phyloP scores from a whole-genome alignment of 2,797 vertebrate species.

The Tauraco hartlaubi region DNA sequence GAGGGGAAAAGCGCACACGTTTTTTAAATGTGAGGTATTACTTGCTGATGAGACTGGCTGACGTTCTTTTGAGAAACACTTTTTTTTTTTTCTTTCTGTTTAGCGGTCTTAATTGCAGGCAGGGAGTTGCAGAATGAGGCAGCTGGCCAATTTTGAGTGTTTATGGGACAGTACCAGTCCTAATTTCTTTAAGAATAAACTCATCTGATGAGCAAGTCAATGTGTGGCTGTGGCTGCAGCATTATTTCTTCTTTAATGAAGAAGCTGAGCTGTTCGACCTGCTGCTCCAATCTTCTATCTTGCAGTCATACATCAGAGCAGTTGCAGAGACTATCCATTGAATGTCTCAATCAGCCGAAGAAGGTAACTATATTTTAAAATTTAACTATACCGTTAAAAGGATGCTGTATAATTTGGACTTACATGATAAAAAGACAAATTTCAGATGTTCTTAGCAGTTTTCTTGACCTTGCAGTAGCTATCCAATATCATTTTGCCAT shows the following conservation, averaged over 20 bases:
- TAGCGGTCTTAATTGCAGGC: constrained; percentile 73
- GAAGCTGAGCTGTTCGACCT: constrained; percentile 95
- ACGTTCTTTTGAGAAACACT: constrained; percentile 15
- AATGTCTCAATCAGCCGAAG: constrained; percentile 89
- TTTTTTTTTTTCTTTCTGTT: background rate
- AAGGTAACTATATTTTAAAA: constrained; percentile 90
- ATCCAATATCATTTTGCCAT: constrained; percentile 85
- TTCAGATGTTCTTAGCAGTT: constrained; percentile 76
- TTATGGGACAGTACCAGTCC: constrained; percentile 74
- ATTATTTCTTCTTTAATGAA: constrained; percentile 99
- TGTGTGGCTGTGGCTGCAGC: constrained; percentile 99
- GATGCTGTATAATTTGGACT: constrained; percentile 61
- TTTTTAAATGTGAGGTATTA: constrained; percentile 36
- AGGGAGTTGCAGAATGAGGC: constrained; percentile 83
- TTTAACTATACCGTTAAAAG: constrained; percentile 64
- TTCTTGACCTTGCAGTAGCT: constrained; percentile 84
- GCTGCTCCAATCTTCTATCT: constrained; percentile 96
- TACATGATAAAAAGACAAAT: constrained; percentile 74
- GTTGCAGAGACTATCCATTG: constrained; percentile 93
- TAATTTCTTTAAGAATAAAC: constrained; percentile 80
- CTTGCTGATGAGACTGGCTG: constrained; percentile 57
- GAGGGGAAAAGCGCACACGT: background rate
- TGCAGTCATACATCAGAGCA: constrained; percentile 94
- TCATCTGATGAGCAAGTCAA: constrained; percentile 91
- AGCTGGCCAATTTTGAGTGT: constrained; percentile 73